These are phyloP conservation scores for Eupsilia transversa DNA, from an alignment of 2,888 invertebrate species.

Conservation along the genomic window DNA sequence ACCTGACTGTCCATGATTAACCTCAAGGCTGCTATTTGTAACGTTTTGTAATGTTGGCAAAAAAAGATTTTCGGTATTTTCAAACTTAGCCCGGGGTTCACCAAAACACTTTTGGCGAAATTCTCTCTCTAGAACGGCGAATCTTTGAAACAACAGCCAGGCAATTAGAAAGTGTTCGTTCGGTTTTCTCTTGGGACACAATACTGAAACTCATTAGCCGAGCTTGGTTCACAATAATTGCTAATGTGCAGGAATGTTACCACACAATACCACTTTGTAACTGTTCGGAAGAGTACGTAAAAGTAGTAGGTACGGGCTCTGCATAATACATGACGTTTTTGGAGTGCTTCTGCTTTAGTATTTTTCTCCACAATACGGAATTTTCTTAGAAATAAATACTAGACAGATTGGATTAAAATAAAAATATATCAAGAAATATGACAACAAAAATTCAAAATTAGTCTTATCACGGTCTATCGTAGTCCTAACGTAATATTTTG, in stretches of 20 bases:
- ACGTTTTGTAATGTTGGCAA: neutral
- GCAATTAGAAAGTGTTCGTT: too few species aligned
- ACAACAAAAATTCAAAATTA: too few species aligned
- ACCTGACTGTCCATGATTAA: neutral
- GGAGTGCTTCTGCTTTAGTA: neutral
- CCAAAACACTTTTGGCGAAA: too few species aligned
- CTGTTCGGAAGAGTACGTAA: neutral
- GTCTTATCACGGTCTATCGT: too few species aligned
- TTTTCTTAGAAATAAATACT: neutral
- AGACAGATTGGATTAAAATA: neutral
- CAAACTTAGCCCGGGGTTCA: neutral
- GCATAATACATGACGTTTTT: conserved; percentile 12
- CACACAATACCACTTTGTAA: conserved; percentile 5
- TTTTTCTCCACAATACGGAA: neutral
- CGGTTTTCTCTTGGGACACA: conserved; percentile 11
- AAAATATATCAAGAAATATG: too few species aligned
- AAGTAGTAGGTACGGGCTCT: neutral
- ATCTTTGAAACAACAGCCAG: neutral
- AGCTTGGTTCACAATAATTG: conserved; percentile 15
- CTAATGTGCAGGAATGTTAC: conserved; percentile 16
- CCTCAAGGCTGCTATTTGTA: neutral
- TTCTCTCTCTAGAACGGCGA: neutral
- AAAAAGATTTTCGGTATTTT: neutral
- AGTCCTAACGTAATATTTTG: too few species aligned
- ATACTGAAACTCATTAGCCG: conserved; percentile 29